Base-by-base conservation (phyloP, 1,140 invertebrate species). In the Calephelis nemesis region DNA sequence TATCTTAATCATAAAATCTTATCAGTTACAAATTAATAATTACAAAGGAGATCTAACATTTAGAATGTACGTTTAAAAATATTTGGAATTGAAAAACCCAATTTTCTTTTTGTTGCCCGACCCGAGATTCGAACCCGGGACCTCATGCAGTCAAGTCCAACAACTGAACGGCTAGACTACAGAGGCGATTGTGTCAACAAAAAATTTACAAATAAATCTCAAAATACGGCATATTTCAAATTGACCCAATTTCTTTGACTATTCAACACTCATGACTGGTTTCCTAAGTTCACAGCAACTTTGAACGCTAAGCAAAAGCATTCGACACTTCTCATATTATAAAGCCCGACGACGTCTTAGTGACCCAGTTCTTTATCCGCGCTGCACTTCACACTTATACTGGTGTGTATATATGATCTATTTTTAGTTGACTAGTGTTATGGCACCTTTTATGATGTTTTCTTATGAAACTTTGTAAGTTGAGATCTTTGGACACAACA, bases 291-390 rank as follows among this genome's bases (percentile, higher is more conserved):
- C 30, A 10, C 54, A 40, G 65, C 54, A 66, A 63, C 62, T 63
- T 12, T 12, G 54, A 60, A 60, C 54, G 54, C 54, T 60, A 60
- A 40, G 54, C 54, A 60, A 60, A 60, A 60, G 54, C 62, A 62
- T 72, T 69, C 63, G 67, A 63, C 40, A 69, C 47, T 54, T 48
- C 54, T 68, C 64, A 65, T 40, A 71, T 68, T 68, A 62, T 45
- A 67, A 70, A 72, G 63, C 42, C 60, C 54, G 15, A 65, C 50
- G 54, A 30, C 78, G 68, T 62, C 75, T 73, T 71, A 69, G 71
- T 81, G 78, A 81, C 78, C 78, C 42, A 78, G 19, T 76, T 81
- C 58, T 67, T 47, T 75, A 67, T 73, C 67, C 69, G 70, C 70
- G 71, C 72, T 74, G 70, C 68, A 73, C 67, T 76, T 76, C 74